Base-by-base conservation (phyloP, 1,140 invertebrate genomes). In the Andricus grossulariae region DNA sequence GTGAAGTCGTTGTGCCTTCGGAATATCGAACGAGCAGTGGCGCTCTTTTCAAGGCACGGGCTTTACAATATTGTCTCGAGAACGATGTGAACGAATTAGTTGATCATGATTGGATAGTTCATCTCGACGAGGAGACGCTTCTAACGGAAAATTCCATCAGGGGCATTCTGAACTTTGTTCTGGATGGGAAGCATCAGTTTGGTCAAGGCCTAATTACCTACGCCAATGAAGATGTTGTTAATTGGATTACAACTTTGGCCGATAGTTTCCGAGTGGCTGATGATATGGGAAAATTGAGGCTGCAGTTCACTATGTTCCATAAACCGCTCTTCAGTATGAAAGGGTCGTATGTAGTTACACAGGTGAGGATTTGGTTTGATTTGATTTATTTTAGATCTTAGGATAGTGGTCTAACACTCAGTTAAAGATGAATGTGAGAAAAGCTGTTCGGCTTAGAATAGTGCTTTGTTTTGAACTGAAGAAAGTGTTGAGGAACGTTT, bases 191-290 rank as follows among this genome's bases (percentile, higher is more conserved):
- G 89, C 96, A 99, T 92, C 95, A 97, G 77, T 99, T 99, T 92
- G 98, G 98, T 0, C 98, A 99, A 93, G 98, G 98, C 3, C 93
- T 99, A 13, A 99, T 99, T 74, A 99, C 98, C 5, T 99, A 99
- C 92, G 98, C 98, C 1, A 99, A 99, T 90, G 98, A 98, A 89
- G 94, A 97, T 91, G 95, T 99, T 77, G 96, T 99, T 39, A 99
- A 99, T 89, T 99, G 98, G 98, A 92, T 99, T 45, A 99, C 98
- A 3, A 99, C 98, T 0, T 91, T 99, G 60, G 98, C 97, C 7
- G 98, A 99, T 90, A 97, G 96, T 85, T 99, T 99, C 89, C 93
- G 98, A 82, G 98, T 99, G 1, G 97, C 97, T 39, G 98, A 99
- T 90, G 98, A 99, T 86, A 98, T 99, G 97, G 98, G 98, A 80